Evolutionary conservation across 2,797 vertebrate species (phyloP).

Genomic region (Enteromius afrohamiltoni): DNA sequence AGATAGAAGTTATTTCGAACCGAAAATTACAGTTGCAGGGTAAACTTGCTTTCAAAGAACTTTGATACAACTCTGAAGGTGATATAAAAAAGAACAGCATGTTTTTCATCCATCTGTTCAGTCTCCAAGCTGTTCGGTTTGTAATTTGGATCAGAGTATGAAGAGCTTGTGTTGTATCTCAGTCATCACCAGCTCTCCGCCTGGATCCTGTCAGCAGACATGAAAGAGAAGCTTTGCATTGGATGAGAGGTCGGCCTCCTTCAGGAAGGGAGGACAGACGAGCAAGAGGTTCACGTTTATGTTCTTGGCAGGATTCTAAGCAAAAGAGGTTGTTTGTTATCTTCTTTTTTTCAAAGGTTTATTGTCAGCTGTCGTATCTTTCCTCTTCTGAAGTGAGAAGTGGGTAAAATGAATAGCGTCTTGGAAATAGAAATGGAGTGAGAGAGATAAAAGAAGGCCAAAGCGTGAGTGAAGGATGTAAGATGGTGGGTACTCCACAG

Average conservation of each 20-base stretch:
- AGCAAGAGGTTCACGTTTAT: background rate
- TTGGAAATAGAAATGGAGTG: constrained; percentile 10
- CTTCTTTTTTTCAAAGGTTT: constrained; percentile 3
- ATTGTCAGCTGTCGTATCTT: constrained; percentile 12
- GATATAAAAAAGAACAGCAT: background rate
- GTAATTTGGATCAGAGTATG: background rate
- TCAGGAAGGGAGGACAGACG: background rate
- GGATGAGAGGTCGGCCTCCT: constrained; percentile 1
- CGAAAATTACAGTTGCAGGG: background rate
- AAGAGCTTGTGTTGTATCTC: constrained; percentile 30
- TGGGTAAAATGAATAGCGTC: background rate
- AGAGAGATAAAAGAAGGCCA: constrained; percentile 15
- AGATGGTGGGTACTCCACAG: background rate
- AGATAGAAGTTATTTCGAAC: too few relatives aligned
- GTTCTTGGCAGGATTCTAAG: constrained; percentile 10
- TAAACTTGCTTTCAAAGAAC: constrained; percentile 1
- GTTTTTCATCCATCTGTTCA: background rate
- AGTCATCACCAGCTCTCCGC: constrained; percentile 26
- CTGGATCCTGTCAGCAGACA: constrained; percentile 40
- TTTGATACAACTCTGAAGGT: background rate
- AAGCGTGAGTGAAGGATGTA: constrained; percentile 16
- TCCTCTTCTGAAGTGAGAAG: background rate
- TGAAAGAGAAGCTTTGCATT: constrained; percentile 10
- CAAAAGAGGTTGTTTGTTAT: constrained; percentile 1
- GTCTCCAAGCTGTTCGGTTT: background rate